Evolutionary conservation across 2,888 invertebrate genomes (phyloP).

Genomic region (Coremacera marginata): DNA sequence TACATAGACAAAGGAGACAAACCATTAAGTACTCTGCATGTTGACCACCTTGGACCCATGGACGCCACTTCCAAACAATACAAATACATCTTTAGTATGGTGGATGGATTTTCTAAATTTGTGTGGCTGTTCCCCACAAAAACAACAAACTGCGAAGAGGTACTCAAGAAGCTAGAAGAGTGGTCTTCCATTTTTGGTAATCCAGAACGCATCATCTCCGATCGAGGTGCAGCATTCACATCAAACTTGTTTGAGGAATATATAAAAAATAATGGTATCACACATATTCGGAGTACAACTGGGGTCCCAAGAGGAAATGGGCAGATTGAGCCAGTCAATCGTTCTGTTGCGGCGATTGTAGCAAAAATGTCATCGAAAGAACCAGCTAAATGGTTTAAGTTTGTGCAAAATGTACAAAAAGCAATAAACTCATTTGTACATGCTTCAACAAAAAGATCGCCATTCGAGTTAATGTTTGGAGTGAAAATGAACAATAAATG

Average conservation of each 20-base stretch:
- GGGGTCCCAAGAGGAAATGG: constrained; percentile 39
- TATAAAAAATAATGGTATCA: constrained; percentile 28
- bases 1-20: constrained; percentile 44
- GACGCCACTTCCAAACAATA: constrained; percentile 47
- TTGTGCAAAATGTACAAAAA: constrained; percentile 47
- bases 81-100: constrained; percentile 43
- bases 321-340: constrained; percentile 31
- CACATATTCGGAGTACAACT: constrained; percentile 37
- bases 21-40: constrained; percentile 49
- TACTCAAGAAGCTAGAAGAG: neutral
- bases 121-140: too few relatives aligned
- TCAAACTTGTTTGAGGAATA: constrained; percentile 36
- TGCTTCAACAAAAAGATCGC: constrained; percentile 31
- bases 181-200: constrained; percentile 32
- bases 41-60: constrained; percentile 43
- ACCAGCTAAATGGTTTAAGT: constrained; percentile 41
- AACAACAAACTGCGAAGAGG: constrained; percentile 17
- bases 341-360: constrained; percentile 24
- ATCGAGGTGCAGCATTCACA: constrained; percentile 35
- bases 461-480: constrained; percentile 39
- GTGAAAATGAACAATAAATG: constrained; percentile 36
- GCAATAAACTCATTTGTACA: constrained; percentile 26
- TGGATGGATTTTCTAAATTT: constrained; percentile 31
- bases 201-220: constrained; percentile 27
- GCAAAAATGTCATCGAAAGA: constrained; percentile 23